Evolutionary conservation across 1,140 invertebrate species (phyloP).

Genomic region (Lutraria rhynchaena): DNA sequence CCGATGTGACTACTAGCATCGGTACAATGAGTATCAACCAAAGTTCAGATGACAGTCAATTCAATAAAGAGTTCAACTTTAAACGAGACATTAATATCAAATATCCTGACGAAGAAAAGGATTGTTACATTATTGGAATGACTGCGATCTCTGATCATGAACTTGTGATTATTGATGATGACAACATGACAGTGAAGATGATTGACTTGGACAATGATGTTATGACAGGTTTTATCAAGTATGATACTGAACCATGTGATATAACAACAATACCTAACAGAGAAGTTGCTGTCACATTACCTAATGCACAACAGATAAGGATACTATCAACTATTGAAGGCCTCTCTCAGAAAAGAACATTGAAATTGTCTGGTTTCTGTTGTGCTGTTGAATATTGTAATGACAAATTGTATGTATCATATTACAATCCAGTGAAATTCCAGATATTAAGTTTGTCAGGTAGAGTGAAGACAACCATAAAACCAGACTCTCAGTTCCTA

Average conservation of each 20-base stretch:
- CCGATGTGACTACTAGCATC: not conserved
- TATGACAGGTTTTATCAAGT: not conserved
- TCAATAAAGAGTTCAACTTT: too few species aligned
- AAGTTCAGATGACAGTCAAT: too few species aligned
- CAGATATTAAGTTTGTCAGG: too few species aligned
- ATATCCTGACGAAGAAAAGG: not conserved
- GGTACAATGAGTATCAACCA: too few species aligned
- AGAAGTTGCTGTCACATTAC: not conserved
- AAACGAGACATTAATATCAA: conserved; percentile 1
- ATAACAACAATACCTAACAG: too few species aligned
- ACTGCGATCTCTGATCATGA: too few species aligned
- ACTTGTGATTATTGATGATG: not conserved
- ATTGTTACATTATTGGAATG: not conserved
- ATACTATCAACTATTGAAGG: not conserved
- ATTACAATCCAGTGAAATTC: too few species aligned
- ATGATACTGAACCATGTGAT: not conserved
- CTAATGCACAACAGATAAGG: not conserved
- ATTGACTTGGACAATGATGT: not conserved
- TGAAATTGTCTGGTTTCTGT: not conserved
- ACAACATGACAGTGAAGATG: not conserved
- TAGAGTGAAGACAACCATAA: too few species aligned
- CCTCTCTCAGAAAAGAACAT: not conserved
- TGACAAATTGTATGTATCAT: too few species aligned
- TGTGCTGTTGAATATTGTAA: not conserved
- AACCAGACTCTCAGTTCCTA: not conserved